Conservation (phyloP, 2,888 invertebrate species). For the Clanis bilineata region DNA sequence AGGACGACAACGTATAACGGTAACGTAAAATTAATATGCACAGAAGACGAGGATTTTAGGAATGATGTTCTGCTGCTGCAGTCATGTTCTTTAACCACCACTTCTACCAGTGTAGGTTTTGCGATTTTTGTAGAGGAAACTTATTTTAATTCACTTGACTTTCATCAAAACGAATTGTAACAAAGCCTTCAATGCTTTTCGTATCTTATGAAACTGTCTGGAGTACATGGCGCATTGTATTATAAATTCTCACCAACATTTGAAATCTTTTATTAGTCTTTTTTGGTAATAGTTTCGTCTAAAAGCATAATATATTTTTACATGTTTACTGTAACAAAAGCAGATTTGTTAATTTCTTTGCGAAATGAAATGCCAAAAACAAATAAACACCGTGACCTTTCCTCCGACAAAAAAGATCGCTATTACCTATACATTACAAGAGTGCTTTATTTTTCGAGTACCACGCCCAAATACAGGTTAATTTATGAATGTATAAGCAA, state of each 20-base stretch:
- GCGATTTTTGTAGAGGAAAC: no score
- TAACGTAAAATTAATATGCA: no score
- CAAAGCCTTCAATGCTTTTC: background rate
- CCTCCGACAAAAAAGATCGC: background rate
- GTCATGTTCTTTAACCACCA: no score
- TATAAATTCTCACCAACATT: background rate
- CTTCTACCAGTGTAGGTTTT: no score
- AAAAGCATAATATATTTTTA: background rate
- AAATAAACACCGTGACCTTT: background rate
- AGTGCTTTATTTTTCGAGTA: background rate
- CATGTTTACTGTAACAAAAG: no score
- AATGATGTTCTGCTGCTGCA: no score
- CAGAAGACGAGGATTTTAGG: no score
- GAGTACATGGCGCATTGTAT: background rate
- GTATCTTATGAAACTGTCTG: background rate
- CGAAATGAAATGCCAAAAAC: no score
- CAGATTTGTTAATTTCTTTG: no score
- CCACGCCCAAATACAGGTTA: background rate
- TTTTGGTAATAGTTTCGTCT: background rate
- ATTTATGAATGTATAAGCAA: background rate
- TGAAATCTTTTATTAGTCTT: background rate
- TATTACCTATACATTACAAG: no score
- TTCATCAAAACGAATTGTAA: background rate
- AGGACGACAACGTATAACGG: no score
- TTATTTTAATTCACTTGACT: no score